phyloP scores from a whole-genome alignment of 2,797 vertebrate species.

The Harpagifer antarcticus region DNA sequence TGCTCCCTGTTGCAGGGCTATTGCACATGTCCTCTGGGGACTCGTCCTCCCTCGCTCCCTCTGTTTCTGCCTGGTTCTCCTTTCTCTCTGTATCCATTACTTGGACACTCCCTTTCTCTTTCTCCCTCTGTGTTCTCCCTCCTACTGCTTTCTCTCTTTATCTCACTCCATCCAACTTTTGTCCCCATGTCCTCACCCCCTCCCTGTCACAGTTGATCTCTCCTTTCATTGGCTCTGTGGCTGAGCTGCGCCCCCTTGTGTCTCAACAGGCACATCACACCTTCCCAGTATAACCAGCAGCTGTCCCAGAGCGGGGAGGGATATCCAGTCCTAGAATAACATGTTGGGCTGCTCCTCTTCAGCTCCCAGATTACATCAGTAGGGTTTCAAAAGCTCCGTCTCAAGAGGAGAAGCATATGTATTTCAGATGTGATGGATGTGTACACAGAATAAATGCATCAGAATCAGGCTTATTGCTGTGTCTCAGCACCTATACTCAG shows the following conservation, averaged over 20 bases:
- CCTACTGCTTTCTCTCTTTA: constrained; percentile 49
- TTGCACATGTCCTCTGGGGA: constrained; percentile 82
- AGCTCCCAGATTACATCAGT: constrained; percentile 6
- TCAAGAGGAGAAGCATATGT: constrained; percentile 27
- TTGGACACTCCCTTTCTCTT: constrained; percentile 69
- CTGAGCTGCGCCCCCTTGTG: constrained; percentile 74
- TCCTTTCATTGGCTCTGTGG: constrained; percentile 8
- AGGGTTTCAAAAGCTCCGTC: constrained; percentile 33
- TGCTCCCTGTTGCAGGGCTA: constrained; percentile 83
- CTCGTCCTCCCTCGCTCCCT: constrained; percentile 46
- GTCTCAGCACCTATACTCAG: no score
- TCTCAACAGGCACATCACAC: constrained; percentile 51
- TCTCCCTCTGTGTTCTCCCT: constrained; percentile 51
- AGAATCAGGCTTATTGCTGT: not conserved
- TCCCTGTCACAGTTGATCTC: constrained; percentile 7
- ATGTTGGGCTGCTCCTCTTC: constrained; percentile 30
- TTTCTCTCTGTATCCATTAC: constrained; percentile 64
- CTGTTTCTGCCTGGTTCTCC: constrained; percentile 16
- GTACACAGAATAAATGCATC: not conserved
- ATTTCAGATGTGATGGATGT: not conserved
- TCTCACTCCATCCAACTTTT: constrained; percentile 66
- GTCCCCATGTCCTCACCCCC: constrained; percentile 34
- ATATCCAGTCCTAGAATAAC: constrained; percentile 25
- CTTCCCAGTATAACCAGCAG: not conserved
- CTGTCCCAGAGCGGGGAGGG: not conserved